Evolutionary conservation across 30 jellyfish, hydroid and myxozoan species (phyloP), one percentile per base, ranked within the genome.

Genomic region (Phacellophora camtschatica): DNA sequence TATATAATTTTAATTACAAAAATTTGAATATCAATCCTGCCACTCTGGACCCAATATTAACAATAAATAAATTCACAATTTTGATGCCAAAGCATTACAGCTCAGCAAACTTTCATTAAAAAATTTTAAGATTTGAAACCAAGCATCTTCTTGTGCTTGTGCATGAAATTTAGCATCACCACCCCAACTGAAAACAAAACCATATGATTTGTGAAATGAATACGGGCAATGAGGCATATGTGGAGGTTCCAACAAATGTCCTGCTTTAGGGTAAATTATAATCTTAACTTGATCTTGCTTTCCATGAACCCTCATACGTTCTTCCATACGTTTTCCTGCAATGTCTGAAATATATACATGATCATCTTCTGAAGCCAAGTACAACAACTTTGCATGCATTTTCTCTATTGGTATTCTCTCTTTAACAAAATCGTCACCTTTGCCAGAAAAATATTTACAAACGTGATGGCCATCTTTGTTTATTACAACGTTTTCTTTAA

Each of bases 221-320:
- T 36, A 30, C 12, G 77, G 25, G 62, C 89, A 77, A 3, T n/a
- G 2, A 30, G 79, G 89, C 82, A 77, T 58, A 57, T 72, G 65
- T 22, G 96, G 90, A 43, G 96, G 90, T 50, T 85, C 90, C 11
- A 85, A 31, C 16, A 85, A 66, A 74, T 85, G 96, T 4, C 96
- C 96, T 1, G 96, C 73, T 46, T 57, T 42, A 4, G 96, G 96
- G 49, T 85, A 85, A 5, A 68, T 13, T 2, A 74, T 12, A 25
- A 30, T 20, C 46, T 23, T 46, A 10, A 63, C 2, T 2, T 41
- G 62, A 0, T 56, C 69, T 37, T 22, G 39, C 16, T 31, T 42
- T 30, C 73, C 82, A 34, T 27, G 31, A 8, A 35, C 33, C 58
- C 58, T 45, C 15, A 45, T 12, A 12, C 58, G 4, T 45, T 45